Evolutionary conservation across 2,888 invertebrate species (phyloP).

Genomic region (Nysson spinosus): DNA sequence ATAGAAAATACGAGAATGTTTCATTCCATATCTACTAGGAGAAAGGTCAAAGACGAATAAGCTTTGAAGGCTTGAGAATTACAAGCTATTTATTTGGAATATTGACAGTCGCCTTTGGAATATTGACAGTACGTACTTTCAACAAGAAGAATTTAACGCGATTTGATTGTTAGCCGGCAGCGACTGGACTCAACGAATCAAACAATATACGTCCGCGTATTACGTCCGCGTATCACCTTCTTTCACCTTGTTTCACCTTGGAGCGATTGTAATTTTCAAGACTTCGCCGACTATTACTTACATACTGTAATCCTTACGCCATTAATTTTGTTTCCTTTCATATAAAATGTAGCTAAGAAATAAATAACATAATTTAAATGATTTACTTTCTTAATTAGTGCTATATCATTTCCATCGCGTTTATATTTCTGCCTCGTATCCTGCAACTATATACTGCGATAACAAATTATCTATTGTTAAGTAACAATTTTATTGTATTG

Average conservation of each 20-base stretch:
- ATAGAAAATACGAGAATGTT: slow-evolving; percentile 22
- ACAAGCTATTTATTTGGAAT: slow-evolving; percentile 66
- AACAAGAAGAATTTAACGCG: slow-evolving; percentile 52
- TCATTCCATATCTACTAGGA: slow-evolving; percentile 41
- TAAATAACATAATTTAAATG: slow-evolving; percentile 72
- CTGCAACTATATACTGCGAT: slow-evolving; percentile 32
- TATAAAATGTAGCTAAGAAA: slow-evolving; percentile 69
- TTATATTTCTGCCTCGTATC: slow-evolving; percentile 32
- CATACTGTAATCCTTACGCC: slow-evolving; percentile 32
- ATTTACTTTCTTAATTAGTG: slow-evolving; percentile 63
- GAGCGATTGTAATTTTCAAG: slow-evolving; percentile 61
- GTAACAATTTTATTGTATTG: slow-evolving; percentile 48
- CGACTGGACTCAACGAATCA: slow-evolving; percentile 5
- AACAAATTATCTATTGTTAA: slow-evolving; percentile 51
- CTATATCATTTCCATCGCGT: slow-evolving; percentile 46
- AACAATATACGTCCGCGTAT: slow-evolving; percentile 18
- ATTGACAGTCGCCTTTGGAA: slow-evolving; percentile 66
- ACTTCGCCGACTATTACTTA: slow-evolving; percentile 49
- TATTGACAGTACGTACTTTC: slow-evolving; percentile 68
- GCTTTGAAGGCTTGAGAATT: slow-evolving; percentile 63
- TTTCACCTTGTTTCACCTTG: slow-evolving; percentile 22
- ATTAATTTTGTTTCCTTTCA: slow-evolving; percentile 47
- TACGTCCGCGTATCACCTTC: slow-evolving; percentile 17
- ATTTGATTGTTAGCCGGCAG: slow-evolving; percentile 33
- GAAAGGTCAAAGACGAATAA: slow-evolving; percentile 51